Evolutionary conservation across 23 tunicate species (phyloP).

Genomic region (Ciona savignyi): DNA sequence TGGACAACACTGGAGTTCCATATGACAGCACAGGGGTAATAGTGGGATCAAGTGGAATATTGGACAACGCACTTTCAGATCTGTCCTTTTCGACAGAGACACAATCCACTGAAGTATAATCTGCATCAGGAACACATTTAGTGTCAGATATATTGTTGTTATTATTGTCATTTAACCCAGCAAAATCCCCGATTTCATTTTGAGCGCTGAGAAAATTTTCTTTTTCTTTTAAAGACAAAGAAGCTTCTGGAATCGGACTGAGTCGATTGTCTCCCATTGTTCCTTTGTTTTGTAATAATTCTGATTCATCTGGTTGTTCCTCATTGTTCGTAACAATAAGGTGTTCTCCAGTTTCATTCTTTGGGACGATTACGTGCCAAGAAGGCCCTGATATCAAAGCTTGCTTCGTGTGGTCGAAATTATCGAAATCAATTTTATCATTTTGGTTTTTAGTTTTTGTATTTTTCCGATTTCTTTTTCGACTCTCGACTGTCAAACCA

Average conservation of each 20-base stretch:
- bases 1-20: no score
- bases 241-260: not conserved
- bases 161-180: not conserved
- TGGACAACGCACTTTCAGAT: no score
- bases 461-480: constrained; percentile 4
- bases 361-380: constrained; percentile 47
- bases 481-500: constrained; percentile 42
- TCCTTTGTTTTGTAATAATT: not conserved
- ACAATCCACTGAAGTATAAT: no score
- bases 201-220: not conserved
- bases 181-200: not conserved
- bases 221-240: not conserved
- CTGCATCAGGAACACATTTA: no score
- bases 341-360: constrained; percentile 18
- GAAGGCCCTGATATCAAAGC: constrained; percentile 52
- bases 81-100: no score
- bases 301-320: not conserved
- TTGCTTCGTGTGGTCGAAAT: constrained; percentile 17
- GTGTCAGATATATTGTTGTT: not conserved
- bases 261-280: not conserved
- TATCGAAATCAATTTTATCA: constrained; percentile 9
- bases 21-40: no score
- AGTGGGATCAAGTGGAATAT: no score
- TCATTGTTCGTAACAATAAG: not conserved
- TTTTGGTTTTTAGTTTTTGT: not conserved